These are phyloP conservation scores for Passer montanus DNA, from an alignment of 2,113 vertebrate species.

Conservation along the genomic window DNA sequence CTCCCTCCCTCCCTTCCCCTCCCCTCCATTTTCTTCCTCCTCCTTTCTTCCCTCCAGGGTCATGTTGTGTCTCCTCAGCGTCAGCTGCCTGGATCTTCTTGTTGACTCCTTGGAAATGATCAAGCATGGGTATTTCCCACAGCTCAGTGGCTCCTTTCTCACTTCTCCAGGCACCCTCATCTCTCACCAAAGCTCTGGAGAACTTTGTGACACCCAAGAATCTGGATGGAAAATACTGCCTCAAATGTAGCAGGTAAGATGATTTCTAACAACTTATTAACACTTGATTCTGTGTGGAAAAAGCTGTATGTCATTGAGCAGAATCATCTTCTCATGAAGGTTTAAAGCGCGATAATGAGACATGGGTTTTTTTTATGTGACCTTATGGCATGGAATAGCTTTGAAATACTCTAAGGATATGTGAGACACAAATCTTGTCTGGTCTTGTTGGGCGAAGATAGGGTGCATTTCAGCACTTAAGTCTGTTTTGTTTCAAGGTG, in stretches of 20 bases:
- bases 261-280: not conserved
- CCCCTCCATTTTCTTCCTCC: too few species aligned
- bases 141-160: not conserved
- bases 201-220: slow-evolving; percentile 90
- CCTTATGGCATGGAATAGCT: not conserved
- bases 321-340: not conserved
- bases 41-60: not conserved
- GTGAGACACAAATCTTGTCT: not conserved
- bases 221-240: slow-evolving; percentile 73
- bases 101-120: not conserved
- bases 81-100: not conserved
- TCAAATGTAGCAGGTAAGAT: not conserved
- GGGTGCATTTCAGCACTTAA: not conserved
- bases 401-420: not conserved
- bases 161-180: slow-evolving; percentile 66
- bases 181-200: slow-evolving; percentile 86
- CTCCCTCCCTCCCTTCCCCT: too few species aligned
- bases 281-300: not conserved
- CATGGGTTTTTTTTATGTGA: not conserved
- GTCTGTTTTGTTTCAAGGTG: not conserved
- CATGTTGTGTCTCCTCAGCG: not conserved
- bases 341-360: not conserved
- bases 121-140: not conserved
- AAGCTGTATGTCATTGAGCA: not conserved
- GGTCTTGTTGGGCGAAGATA: not conserved